phyloP scores from a whole-genome alignment of 2,113 vertebrate genomes.

The Deroptyus accipitrinus region DNA sequence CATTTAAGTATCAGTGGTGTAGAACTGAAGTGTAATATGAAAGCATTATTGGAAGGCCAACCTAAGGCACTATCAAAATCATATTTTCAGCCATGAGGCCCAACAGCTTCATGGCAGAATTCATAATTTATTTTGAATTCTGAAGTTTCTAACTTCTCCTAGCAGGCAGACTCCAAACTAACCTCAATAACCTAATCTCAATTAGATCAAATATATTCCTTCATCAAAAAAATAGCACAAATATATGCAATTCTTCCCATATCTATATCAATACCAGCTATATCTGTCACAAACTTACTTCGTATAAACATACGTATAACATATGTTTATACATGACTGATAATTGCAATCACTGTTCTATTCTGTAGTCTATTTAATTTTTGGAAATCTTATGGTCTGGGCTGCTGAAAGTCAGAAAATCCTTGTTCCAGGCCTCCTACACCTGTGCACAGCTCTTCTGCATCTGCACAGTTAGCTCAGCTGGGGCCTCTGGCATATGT shows the following conservation, averaged over 20 bases:
- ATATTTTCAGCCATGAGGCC: not conserved
- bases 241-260: not conserved
- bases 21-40: not conserved
- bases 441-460: not conserved
- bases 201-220: not conserved
- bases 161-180: not conserved
- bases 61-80: not conserved
- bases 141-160: not conserved
- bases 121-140: not conserved
- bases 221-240: not conserved
- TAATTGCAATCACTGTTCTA: not conserved
- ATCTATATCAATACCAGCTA: not conserved
- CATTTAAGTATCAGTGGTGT: not conserved
- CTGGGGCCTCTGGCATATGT: not conserved
- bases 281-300: not conserved
- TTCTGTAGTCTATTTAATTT: not conserved
- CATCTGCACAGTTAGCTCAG: not conserved
- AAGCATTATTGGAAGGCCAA: not conserved
- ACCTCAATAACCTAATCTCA: not conserved
- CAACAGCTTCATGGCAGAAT: not conserved
- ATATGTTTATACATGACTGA: not conserved
- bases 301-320: not conserved
- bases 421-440: not conserved
- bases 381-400: not conserved
- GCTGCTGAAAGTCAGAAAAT: not conserved